Percentiles rank a stretch among this genome's conserved stretches.
phyloP scores from a whole-genome alignment of 2,113 vertebrate genomes.

The Aegotheles bennettii region DNA sequence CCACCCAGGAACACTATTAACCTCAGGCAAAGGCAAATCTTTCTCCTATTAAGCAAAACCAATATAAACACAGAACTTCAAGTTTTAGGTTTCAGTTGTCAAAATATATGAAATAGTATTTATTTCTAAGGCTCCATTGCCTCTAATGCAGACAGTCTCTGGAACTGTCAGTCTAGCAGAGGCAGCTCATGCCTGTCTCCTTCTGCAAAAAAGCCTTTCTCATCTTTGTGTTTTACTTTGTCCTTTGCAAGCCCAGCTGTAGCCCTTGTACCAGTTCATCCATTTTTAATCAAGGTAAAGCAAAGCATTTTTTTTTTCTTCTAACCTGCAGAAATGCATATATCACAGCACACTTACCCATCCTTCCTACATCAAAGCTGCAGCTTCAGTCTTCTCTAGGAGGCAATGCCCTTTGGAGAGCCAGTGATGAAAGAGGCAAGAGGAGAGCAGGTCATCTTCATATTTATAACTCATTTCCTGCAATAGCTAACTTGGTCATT shows the following conservation, averaged over 20 bases:
- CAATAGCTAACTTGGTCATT: background rate
- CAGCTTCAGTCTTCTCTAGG: background rate
- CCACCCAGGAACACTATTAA: conserved; percentile 78
- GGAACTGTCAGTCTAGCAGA: background rate
- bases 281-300: background rate
- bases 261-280: background rate
- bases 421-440: background rate
- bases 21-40: conserved; percentile 72
- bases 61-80: conserved; percentile 71
- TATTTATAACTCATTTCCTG: background rate
- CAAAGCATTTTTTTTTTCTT: background rate
- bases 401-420: background rate
- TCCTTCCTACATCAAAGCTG: background rate
- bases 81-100: conserved; percentile 67
- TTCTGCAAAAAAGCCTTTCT: background rate
- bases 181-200: background rate
- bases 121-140: conserved; percentile 27
- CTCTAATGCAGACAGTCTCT: background rate
- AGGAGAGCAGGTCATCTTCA: background rate
- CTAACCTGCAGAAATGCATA: background rate
- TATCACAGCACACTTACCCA: background rate
- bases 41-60: conserved; percentile 58
- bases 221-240: background rate
- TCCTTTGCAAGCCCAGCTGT: background rate
- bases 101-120: conserved; percentile 45